Evolutionary conservation across 2,888 invertebrate species (phyloP), one percentile per base, ranked within the genome.

Genomic region (Cybosia mesomella): DNA sequence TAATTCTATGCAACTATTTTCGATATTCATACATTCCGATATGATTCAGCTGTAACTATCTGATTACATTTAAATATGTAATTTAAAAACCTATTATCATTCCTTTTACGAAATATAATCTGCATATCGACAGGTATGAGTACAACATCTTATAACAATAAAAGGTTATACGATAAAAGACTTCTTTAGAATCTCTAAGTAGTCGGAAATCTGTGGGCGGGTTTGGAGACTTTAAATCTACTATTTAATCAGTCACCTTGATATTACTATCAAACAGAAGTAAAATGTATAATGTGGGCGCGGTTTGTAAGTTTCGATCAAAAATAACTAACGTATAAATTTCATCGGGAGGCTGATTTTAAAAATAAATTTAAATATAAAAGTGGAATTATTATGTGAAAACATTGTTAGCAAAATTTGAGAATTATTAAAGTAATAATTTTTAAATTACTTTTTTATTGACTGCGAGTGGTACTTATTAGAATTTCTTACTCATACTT

Each of bases 51-150:
- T 61, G 71, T 80, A 80, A 77, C 65, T 71, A 70, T 82, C 75
- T 10, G 71, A 71, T 82, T 61, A 21, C 58, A 67, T 69, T 66
- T 55, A 68, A 72, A 71, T 59, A 43, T 67, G 55, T 71, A 70
- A 71, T 79, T 81, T 79, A 73, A 81, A 79, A 72, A 73, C 64
- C 28, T 64, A 74, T 81, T 79, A 73, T 49, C 54, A 68, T 72
- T 61, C 53, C 64, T 66, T 74, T 73, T 71, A 67, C 55, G 62
- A 72, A 71, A 64, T 61, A 69, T 70, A 68, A 73, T 71, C n/a
- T 71, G 71, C 58, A 65, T 66, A 74, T 72, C 36, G 72, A 75
- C 67, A 73, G 55, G 64, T 70, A 21, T 67, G 36, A n/a, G 21
- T 34, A n/a, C 43, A 9, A 32, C 54, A 58, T 28, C 32, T 57